Percentiles rank a stretch among this genome's conserved stretches.
phyloP scores from a whole-genome alignment of 2,888 invertebrate species.

The Chromoteleia sp. region DNA sequence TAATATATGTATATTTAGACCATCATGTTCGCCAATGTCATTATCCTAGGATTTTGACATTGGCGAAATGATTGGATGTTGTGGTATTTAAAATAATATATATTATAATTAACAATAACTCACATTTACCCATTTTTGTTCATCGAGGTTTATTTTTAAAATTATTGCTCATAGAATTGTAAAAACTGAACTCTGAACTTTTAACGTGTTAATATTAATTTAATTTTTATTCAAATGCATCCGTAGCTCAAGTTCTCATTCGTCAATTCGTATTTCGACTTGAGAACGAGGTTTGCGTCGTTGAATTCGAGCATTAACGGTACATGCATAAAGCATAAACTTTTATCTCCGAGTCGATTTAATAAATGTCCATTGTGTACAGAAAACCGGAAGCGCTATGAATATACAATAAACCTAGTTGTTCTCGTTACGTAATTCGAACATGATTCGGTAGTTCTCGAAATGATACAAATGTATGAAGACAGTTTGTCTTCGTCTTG shows the following conservation, averaged over 20 bases:
- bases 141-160: too few relatives aligned
- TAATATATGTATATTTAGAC: too few relatives aligned
- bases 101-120: too few relatives aligned
- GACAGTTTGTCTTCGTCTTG: constrained; percentile 45
- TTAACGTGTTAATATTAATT: too few relatives aligned
- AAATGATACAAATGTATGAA: constrained; percentile 51
- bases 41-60: too few relatives aligned
- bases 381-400: constrained; percentile 39
- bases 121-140: too few relatives aligned
- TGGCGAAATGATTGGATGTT: too few relatives aligned
- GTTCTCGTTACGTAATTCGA: constrained; percentile 48
- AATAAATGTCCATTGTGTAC: constrained; percentile 41
- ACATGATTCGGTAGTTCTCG: constrained; percentile 33
- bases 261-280: background rate
- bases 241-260: background rate
- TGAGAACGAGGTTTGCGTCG: background rate
- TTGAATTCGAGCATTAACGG: background rate
- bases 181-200: too few relatives aligned
- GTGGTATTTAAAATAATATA: too few relatives aligned
- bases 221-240: too few relatives aligned
- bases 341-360: constrained; percentile 47
- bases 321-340: constrained; percentile 31
- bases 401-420: constrained; percentile 56
- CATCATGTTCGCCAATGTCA: too few relatives aligned
- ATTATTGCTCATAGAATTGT: too few relatives aligned